Percentiles rank a stretch among this genome's conserved stretches.
Evolutionary conservation across 2,113 vertebrate species (phyloP).

Genomic region (Gymnobelideus leadbeateri): DNA sequence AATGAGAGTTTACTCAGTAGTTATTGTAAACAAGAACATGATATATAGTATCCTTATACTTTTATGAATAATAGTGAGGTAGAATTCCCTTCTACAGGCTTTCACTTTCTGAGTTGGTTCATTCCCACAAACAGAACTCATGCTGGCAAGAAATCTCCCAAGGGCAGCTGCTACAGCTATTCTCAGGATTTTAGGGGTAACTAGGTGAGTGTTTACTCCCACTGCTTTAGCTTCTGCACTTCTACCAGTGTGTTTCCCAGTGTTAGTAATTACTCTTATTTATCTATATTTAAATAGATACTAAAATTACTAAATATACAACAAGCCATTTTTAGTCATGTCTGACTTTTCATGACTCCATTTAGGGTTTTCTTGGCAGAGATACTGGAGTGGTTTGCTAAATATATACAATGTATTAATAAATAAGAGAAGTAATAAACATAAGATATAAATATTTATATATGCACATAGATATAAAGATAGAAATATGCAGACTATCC

Average conservation of each 20-base stretch:
- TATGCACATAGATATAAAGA: background rate
- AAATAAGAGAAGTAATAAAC: background rate
- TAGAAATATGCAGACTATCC: background rate
- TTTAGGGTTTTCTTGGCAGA: no score
- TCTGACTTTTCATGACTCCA: no score
- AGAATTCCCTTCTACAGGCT: background rate
- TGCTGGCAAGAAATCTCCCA: background rate
- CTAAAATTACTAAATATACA: background rate
- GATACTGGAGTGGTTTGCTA: background rate
- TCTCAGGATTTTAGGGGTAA: background rate
- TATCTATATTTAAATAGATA: background rate
- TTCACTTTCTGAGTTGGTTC: background rate
- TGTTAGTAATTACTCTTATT: background rate
- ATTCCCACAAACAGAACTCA: background rate
- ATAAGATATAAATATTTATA: background rate
- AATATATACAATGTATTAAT: background rate
- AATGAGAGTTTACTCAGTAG: constrained; percentile 30
- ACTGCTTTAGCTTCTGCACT: background rate
- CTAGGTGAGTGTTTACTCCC: background rate
- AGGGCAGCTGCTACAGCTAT: background rate
- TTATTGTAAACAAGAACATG: background rate
- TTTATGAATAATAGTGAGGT: background rate
- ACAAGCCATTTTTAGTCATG: no score
- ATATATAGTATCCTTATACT: background rate
- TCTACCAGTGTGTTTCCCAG: background rate